Conservation (phyloP, 1,140 invertebrate genomes). For the Bombus waltoni region DNA sequence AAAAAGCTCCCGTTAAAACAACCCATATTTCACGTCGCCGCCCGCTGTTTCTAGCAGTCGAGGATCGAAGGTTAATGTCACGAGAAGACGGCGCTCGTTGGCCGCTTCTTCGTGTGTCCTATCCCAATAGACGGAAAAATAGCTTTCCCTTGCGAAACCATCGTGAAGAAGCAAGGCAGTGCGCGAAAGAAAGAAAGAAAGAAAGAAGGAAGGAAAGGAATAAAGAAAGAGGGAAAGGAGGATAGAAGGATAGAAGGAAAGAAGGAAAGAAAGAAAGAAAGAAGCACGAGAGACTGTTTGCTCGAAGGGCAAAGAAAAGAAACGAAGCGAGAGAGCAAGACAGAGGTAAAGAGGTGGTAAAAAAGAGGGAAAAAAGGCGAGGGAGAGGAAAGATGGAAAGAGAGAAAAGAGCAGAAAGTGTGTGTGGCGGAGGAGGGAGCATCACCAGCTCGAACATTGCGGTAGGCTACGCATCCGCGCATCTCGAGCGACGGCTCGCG, state of each 20-base stretch:
- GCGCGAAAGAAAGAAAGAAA: neutral
- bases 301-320: slow-evolving; percentile 33
- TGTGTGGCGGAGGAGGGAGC: slow-evolving; percentile 23
- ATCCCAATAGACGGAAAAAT: slow-evolving; percentile 72
- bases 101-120: slow-evolving; percentile 51
- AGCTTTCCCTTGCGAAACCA: slow-evolving; percentile 44
- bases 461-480: slow-evolving; percentile 77
- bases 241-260: neutral
- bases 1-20: slow-evolving; percentile 39
- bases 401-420: neutral
- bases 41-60: slow-evolving; percentile 17
- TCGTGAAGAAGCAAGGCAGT: neutral
- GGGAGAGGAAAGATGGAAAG: slow-evolving; percentile 17
- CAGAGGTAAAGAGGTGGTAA: slow-evolving; percentile 17
- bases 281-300: neutral
- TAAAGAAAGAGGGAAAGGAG: neutral
- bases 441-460: slow-evolving; percentile 71
- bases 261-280: neutral
- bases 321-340: slow-evolving; percentile 26
- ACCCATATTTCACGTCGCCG: slow-evolving; percentile 47
- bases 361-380: neutral
- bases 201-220: neutral
- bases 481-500: slow-evolving; percentile 50
- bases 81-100: slow-evolving; percentile 1
- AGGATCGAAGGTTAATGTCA: slow-evolving; percentile 67